Conservation (phyloP, 2,113 vertebrate species). For the Bujurquina vittata region DNA sequence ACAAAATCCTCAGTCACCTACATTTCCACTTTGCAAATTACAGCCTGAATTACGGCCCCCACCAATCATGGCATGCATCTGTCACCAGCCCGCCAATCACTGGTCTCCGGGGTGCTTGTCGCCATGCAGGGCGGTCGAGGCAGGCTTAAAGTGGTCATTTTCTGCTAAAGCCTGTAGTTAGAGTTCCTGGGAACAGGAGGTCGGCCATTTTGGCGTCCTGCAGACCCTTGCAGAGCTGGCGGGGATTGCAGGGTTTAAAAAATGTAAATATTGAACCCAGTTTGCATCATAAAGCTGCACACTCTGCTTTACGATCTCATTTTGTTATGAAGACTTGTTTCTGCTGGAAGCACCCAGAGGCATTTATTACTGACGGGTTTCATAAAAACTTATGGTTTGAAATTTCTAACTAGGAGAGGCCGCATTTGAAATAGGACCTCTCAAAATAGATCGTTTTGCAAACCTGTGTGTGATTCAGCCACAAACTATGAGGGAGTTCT, state of each 20-base stretch:
- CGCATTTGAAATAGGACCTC: conserved; percentile 39
- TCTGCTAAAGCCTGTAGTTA: conserved; percentile 72
- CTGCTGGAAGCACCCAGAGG: not conserved
- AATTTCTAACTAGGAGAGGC: conserved; percentile 31
- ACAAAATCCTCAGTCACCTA: conserved; percentile 60
- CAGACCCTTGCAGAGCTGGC: conserved; percentile 40
- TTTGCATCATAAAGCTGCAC: conserved; percentile 20
- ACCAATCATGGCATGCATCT: conserved; percentile 68
- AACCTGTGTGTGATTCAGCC: conserved; percentile 40
- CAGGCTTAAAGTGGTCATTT: conserved; percentile 73
- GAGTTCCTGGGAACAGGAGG: conserved; percentile 64
- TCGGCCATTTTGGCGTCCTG: conserved; percentile 52
- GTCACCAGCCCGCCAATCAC: conserved; percentile 69
- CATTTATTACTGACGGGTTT: conserved; percentile 15
- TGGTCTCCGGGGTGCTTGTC: conserved; percentile 40
- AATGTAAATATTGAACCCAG: conserved; percentile 40
- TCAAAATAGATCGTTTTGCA: conserved; percentile 40
- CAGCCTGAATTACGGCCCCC: conserved; percentile 61
- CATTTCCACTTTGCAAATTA: conserved; percentile 75
- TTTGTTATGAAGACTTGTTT: conserved; percentile 10
- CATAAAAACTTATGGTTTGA: not conserved
- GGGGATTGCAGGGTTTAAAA: conserved; percentile 49
- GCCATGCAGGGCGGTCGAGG: conserved; percentile 57
- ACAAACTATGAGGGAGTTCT: conserved; percentile 32
- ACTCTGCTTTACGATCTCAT: conserved; percentile 9